Percentiles rank a stretch among this genome's conserved stretches.
phyloP scores from a whole-genome alignment of 2,888 invertebrate species.

The Papilio demoleus region DNA sequence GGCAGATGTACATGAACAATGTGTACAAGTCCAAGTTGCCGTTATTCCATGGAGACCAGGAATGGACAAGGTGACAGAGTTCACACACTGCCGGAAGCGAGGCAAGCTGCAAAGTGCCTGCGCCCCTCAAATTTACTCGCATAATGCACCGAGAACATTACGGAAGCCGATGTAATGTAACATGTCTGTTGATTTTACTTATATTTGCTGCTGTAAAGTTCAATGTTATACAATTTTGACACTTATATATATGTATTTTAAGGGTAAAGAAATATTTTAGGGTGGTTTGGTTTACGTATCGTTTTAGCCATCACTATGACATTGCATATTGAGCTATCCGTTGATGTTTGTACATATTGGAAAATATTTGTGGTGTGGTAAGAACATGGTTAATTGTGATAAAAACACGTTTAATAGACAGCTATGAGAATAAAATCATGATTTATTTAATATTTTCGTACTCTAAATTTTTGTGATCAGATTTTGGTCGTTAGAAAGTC shows the following conservation, averaged over 20 bases:
- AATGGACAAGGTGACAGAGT: slow-evolving; percentile 67
- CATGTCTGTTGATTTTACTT: slow-evolving; percentile 22
- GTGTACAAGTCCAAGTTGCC: slow-evolving; percentile 47
- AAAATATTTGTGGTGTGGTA: slow-evolving; percentile 19
- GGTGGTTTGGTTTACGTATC: slow-evolving; percentile 35
- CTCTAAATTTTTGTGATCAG: no score
- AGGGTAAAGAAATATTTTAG: slow-evolving; percentile 7
- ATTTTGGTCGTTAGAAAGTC: no score
- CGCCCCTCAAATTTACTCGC: slow-evolving; percentile 50
- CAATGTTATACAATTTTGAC: slow-evolving; percentile 39
- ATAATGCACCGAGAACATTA: slow-evolving; percentile 45
- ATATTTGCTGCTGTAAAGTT: slow-evolving; percentile 1
- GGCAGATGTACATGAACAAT: slow-evolving; percentile 26
- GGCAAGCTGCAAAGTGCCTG: slow-evolving; percentile 74
- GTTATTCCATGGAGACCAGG: slow-evolving; percentile 64
- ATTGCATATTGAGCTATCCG: slow-evolving; percentile 66
- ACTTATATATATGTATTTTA: slow-evolving; percentile 39
- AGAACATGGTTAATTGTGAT: not conserved
- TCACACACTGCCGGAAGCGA: slow-evolving; percentile 73
- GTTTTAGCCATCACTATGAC: slow-evolving; percentile 57
- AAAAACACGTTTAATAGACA: no score
- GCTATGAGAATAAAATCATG: no score
- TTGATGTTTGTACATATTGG: slow-evolving; percentile 44
- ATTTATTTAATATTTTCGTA: no score
- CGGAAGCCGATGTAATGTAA: slow-evolving; percentile 46